phyloP scores from a whole-genome alignment of 2,113 vertebrate genomes.

The Emydura subglobosa region DNA sequence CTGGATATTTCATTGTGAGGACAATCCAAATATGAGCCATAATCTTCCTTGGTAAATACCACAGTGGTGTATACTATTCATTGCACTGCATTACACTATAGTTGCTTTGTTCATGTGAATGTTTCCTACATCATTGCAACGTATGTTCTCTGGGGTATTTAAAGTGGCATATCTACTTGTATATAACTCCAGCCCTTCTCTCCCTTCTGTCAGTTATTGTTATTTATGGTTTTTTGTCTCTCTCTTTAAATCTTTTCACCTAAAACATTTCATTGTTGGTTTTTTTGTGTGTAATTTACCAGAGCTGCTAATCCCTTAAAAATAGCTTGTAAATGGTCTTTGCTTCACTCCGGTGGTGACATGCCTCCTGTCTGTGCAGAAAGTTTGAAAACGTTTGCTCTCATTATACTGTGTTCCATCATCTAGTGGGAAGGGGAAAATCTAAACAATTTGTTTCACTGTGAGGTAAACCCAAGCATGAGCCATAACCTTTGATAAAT shows the following conservation, averaged over 20 bases:
- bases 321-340: not conserved
- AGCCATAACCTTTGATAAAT: not conserved
- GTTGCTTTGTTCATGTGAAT: not conserved
- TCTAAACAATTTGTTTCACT: not conserved
- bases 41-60: not conserved
- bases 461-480: not conserved
- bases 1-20: not conserved
- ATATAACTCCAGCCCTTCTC: not conserved
- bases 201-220: not conserved
- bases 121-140: not conserved
- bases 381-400: not conserved
- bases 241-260: not conserved
- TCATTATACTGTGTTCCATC: not conserved
- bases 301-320: not conserved
- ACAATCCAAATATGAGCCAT: not conserved
- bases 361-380: not conserved
- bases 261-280: not conserved
- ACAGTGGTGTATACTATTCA: not conserved
- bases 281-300: not conserved
- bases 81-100: not conserved
- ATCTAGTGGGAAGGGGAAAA: not conserved
- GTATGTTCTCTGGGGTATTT: not conserved
- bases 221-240: not conserved
- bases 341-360: not conserved
- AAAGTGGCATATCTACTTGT: not conserved